These are phyloP conservation scores for Lordiphosa andalusiaca DNA, from an alignment of 2,888 invertebrate species.

Conservation along the genomic window DNA sequence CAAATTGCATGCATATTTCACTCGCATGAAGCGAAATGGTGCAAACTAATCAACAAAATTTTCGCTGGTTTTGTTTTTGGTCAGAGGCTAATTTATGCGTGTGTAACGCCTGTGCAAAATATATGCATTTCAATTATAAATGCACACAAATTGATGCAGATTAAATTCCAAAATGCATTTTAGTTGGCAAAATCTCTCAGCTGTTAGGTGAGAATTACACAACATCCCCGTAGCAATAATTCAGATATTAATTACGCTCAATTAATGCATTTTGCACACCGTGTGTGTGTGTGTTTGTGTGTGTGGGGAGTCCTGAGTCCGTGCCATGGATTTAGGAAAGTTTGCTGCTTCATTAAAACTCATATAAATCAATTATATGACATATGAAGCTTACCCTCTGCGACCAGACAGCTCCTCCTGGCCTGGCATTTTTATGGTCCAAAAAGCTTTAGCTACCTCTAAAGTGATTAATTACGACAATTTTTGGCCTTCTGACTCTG, in stretches of 20 bases:
- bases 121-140: no score
- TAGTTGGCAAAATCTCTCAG: not conserved
- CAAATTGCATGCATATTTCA: slow-evolving; percentile 1
- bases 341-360: slow-evolving; percentile 50
- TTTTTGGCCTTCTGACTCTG: slow-evolving; percentile 21
- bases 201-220: slow-evolving; percentile 14
- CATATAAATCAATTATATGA: slow-evolving; percentile 61
- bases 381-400: slow-evolving; percentile 37
- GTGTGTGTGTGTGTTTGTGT: not conserved
- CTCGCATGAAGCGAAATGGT: slow-evolving; percentile 30
- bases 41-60: slow-evolving; percentile 58
- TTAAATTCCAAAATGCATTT: slow-evolving; percentile 5
- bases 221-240: slow-evolving; percentile 21
- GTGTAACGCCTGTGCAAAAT: not conserved
- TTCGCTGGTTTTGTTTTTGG: slow-evolving; percentile 22
- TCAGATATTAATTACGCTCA: slow-evolving; percentile 49
- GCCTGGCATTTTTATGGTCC: not conserved
- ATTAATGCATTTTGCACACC: slow-evolving; percentile 42
- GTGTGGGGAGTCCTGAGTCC: no score
- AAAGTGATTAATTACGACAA: slow-evolving; percentile 51
- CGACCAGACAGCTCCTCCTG: slow-evolving; percentile 21
- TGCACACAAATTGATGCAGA: slow-evolving; percentile 3
- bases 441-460: slow-evolving; percentile 16
- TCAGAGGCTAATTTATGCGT: slow-evolving; percentile 34
- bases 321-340: slow-evolving; percentile 1